Base-by-base conservation (phyloP, 2,113 vertebrate genomes). In the Oncorhynchus kisutch region DNA sequence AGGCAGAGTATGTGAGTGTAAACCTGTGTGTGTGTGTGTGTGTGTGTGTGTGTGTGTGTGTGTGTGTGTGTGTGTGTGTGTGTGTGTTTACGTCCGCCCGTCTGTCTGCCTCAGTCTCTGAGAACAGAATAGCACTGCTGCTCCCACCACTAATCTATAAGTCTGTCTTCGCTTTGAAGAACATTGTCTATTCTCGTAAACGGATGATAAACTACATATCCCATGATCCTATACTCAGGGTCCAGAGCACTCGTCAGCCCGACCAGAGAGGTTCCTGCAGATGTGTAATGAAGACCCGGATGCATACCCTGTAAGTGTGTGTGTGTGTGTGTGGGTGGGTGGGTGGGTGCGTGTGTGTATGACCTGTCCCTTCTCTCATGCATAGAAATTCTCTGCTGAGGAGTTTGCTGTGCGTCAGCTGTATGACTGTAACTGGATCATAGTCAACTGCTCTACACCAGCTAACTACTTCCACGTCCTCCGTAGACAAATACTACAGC, bases 281-380 rank as follows among this genome's bases (percentile, higher is more conserved):
- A 97, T 98, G 96, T 98, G 96, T 91, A 98, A 98, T 0, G 96
- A 98, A 0, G 97, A 98, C 80, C 93, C 95, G 0, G 97, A 98
- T 0, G 92, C 96, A 73, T 94, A 95, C 78, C 96, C 96, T 0
- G 96, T 97, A 85, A 95, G 95, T 90, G 27, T 48, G n/a, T 24
- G 59, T 48, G 31, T 34, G 31, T 34, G 31, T 7, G 34, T 59
- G 14, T 60, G 0, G 0, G 0, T 1, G 14, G 64, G 18, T 59
- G 11, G 1, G 66, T 70, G 18, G 0, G 22, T 74, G 12, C 0
- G 49, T 18, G 16, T 62, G 59, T 62, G 13, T 22, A 5, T 62
- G 5, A 62, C 59, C 39, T 45, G 39, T 45, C 39, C 59, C 59
- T 34, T 54, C 31, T 11, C 4, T 16, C 25, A 25, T 27, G 1